Conservation (phyloP, 1,140 invertebrate species). For the Drosophila erecta region DNA sequence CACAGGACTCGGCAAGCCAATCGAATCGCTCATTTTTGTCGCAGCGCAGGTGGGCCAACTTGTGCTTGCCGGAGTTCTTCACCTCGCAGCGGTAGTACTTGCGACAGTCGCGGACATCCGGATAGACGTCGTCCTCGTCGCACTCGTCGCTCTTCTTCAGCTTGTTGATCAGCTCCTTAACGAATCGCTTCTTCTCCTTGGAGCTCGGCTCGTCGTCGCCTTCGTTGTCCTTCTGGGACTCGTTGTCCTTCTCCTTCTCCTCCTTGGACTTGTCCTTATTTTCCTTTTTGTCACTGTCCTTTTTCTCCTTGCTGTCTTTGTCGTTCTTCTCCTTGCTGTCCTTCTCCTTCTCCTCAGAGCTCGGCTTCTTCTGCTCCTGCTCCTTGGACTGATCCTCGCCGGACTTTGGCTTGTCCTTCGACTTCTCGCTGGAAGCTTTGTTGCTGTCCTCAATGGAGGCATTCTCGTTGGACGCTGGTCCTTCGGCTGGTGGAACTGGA, state of each 20-base stretch:
- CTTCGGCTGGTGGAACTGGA: conserved; percentile 14
- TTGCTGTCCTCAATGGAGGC: conserved; percentile 65
- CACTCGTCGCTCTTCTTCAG: conserved; percentile 72
- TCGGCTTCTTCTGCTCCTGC: conserved; percentile 50
- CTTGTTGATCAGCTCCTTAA: conserved; percentile 71
- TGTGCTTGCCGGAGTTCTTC: conserved; percentile 66
- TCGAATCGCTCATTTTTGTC: conserved; percentile 68
- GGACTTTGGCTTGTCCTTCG: conserved; percentile 47
- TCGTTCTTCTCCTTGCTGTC: conserved; percentile 33
- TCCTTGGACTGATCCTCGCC: conserved; percentile 63
- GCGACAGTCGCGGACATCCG: conserved; percentile 70
- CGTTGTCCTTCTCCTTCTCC: conserved; percentile 43
- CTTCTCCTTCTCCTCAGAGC: conserved; percentile 41
- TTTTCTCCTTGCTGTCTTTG: conserved; percentile 35
- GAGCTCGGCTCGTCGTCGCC: conserved; percentile 60
- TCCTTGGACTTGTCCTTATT: conserved; percentile 38
- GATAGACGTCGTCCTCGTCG: conserved; percentile 69
- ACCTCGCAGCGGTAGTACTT: conserved; percentile 75
- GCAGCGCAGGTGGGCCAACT: conserved; percentile 60
- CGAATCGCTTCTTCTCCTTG: conserved; percentile 60
- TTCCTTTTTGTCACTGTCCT: conserved; percentile 34
- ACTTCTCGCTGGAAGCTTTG: conserved; percentile 30
- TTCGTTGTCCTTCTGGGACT: conserved; percentile 48
- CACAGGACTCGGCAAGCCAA: conserved; percentile 37
- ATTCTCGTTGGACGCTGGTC: conserved; percentile 55